Evolutionary conservation across 2,797 vertebrate genomes (phyloP), one percentile per base, ranked within the genome.

Genomic region (Sylvia borin): DNA sequence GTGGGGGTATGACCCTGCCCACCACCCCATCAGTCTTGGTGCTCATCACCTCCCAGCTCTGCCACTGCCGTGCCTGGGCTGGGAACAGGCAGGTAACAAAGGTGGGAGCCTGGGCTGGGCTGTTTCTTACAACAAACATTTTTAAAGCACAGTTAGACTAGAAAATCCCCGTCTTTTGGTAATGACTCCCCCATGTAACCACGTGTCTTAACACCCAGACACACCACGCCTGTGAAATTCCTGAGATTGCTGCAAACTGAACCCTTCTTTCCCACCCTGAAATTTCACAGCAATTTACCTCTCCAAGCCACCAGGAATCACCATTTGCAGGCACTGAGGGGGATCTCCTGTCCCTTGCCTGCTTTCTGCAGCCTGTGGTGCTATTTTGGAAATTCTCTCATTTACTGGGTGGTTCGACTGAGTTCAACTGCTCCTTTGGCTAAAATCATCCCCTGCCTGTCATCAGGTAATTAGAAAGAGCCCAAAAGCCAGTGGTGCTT

Each of bases 401-500:
- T 95, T 95, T 96, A 81, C 80, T 95, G 88, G 85, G 94, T 73
- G 91, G 96, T 86, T 95, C 48, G 10, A 38, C 54, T 8, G 82
- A 88, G 51, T 34, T 61, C 72, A 95, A 66, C 66, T 45, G 51
- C 68, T 95, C 50, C 70, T 92, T 84, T 64, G 90, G 83, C 77
- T 95, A 88, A 92, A 92, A 93, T 78, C 83, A 92, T 81, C 55
- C 71, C 25, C 64, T 53, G 85, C 53, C 48, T 81, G 71, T 91
- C 91, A 71, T 70, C 80, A 74, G 51, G 21, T 97, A 95, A 95
- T 96, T 95, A 96, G 76, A 96, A 95, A 95, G 93, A 0, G 3
- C n/a, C 10, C 50, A 95, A 96, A 97, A 97, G 88, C 91, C 95
- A 95, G 77, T 42, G 64, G 73, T 96, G 76, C 82, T 96, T 95